A percentile compares a stretch with the other conserved stretches of the same genome.
These are phyloP conservation scores for Marasmarcha lunaedactyla DNA, from an alignment of 2,888 invertebrate genomes.

Conservation along the genomic window DNA sequence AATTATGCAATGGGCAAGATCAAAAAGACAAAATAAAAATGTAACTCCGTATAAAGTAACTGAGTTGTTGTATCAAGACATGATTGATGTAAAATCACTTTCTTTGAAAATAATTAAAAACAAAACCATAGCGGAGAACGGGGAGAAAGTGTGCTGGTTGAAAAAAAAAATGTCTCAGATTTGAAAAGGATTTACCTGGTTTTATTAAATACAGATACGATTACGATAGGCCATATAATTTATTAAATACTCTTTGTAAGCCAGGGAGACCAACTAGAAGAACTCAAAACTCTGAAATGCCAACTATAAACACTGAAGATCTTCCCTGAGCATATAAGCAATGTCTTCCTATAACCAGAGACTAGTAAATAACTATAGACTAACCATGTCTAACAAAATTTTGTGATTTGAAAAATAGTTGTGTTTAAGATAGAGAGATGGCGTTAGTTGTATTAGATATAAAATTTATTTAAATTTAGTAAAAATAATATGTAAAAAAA, in stretches of 20 bases:
- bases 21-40: slow-evolving; percentile 6
- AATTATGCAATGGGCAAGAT: slow-evolving; percentile 8
- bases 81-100: not conserved
- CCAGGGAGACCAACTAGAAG: slow-evolving; percentile 9
- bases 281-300: slow-evolving; percentile 7
- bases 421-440: no score
- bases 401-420: no score
- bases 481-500: no score
- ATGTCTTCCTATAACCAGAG: slow-evolving; percentile 8
- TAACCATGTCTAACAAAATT: no score
- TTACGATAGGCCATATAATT: not conserved
- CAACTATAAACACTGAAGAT: slow-evolving; percentile 7
- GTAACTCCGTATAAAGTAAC: slow-evolving; percentile 7
- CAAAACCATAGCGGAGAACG: not conserved
- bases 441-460: no score
- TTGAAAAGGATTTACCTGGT: not conserved
- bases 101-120: not conserved
- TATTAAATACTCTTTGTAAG: not conserved
- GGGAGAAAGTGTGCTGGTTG: not conserved
- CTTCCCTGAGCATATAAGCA: slow-evolving; percentile 6
- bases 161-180: slow-evolving; percentile 1
- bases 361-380: no score
- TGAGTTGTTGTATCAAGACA: slow-evolving; percentile 5
- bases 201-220: not conserved
- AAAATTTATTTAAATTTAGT: no score